Percentiles rank a stretch among this genome's conserved stretches.
Evolutionary conservation across 1,140 invertebrate species (phyloP).

Genomic region (Euwallacea similis): DNA sequence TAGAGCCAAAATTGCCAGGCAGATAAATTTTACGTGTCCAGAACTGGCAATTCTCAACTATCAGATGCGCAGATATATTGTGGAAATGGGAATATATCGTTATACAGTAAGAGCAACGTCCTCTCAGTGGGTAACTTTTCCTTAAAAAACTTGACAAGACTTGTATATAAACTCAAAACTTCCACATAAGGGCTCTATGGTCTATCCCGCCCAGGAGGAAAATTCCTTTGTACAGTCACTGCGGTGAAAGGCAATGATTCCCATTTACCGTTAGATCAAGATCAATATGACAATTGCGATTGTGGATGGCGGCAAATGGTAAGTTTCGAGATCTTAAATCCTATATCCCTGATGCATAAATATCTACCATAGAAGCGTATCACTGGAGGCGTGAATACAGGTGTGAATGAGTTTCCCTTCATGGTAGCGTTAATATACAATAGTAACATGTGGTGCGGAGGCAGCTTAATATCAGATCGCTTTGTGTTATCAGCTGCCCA

Average conservation of each 20-base stretch:
- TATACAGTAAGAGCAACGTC: too few species aligned
- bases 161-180: too few species aligned
- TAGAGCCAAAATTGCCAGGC: conserved; percentile 44
- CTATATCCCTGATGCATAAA: not conserved
- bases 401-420: conserved; percentile 66
- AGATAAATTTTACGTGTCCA: conserved; percentile 57
- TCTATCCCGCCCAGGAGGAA: conserved; percentile 51
- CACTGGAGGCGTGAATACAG: conserved; percentile 63
- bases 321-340: not conserved
- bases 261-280: not conserved
- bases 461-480: conserved; percentile 62
- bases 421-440: conserved; percentile 64
- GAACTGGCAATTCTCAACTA: conserved; percentile 56
- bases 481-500: conserved; percentile 73
- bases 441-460: conserved; percentile 63
- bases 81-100: conserved; percentile 49
- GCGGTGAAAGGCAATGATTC: conserved; percentile 30
- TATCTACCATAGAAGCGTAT: conserved; percentile 53
- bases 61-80: conserved; percentile 57
- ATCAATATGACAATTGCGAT: conserved; percentile 48
- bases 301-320: conserved; percentile 63
- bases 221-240: conserved; percentile 56
- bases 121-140: too few species aligned
- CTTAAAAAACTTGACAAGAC: too few species aligned
- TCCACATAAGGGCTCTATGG: conserved; percentile 46